A percentile compares a stretch with the other conserved stretches of the same genome.
Conservation (phyloP, 2,888 invertebrate genomes). For the Epinotia brunnichana region DNA sequence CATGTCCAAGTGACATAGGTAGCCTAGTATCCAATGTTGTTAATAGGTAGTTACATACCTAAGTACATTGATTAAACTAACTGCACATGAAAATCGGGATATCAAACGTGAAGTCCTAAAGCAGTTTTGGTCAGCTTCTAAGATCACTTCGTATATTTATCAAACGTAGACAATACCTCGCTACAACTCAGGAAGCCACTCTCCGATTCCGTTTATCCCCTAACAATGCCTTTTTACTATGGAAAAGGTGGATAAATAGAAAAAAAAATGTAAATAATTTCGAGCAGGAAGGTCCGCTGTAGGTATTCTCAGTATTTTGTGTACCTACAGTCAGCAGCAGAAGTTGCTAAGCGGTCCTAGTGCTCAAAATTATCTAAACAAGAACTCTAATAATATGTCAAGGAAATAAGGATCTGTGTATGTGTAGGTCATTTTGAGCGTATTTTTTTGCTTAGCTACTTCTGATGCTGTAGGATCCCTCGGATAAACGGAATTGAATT, state of each 20-base stretch:
- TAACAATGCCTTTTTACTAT: neutral
- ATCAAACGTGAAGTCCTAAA: neutral
- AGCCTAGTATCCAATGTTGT: neutral
- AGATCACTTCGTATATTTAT: constrained; percentile 17
- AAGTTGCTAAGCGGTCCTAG: no score
- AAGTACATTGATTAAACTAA: neutral
- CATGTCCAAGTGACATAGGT: no score
- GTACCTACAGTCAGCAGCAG: no score
- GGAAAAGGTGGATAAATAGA: neutral
- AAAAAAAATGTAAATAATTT: constrained; percentile 11
- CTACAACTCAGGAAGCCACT: neutral
- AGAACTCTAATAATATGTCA: no score
- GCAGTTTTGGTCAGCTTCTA: constrained; percentile 23
- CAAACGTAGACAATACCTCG: neutral
- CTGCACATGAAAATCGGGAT: constrained; percentile 10
- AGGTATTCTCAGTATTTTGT: neutral
- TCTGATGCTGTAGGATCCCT: no score
- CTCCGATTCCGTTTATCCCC: neutral
- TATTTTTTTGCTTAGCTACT: no score
- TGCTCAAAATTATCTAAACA: no score
- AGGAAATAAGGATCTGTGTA: no score
- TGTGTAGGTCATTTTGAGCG: no score
- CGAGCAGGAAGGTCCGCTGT: neutral
- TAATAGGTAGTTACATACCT: no score
- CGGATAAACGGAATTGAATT: neutral